Evolutionary conservation across 2,113 vertebrate species (phyloP).

Genomic region (Zosterops pallidus): DNA sequence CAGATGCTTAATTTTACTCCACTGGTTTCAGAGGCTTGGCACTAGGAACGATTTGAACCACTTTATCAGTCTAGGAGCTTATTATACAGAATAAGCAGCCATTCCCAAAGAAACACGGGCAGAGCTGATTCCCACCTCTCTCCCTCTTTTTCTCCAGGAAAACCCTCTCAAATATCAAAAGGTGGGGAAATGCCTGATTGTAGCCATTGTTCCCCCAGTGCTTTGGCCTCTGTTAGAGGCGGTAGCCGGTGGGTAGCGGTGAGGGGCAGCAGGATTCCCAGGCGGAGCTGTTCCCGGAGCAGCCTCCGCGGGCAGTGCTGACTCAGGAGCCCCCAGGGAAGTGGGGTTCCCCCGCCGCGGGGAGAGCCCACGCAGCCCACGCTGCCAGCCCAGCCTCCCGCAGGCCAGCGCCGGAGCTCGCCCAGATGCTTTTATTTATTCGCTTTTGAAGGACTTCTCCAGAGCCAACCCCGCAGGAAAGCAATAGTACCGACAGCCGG

Average conservation of each 20-base stretch:
- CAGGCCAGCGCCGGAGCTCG: background rate
- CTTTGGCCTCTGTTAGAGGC: rapidly evolving
- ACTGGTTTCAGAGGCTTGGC: background rate
- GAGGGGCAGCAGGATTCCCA: background rate
- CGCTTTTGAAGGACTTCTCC: background rate
- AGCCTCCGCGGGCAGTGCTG: background rate
- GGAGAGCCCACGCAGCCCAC: background rate
- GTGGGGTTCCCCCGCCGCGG: background rate
- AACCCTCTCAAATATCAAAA: background rate
- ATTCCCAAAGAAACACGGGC: background rate
- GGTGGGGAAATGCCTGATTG: background rate
- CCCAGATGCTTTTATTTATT: background rate
- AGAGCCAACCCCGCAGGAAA: background rate
- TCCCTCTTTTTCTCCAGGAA: background rate
- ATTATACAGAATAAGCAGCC: background rate
- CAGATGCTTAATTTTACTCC: background rate
- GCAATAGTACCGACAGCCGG: background rate
- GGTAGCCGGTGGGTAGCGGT: background rate
- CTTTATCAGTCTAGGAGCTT: background rate
- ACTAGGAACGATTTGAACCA: background rate
- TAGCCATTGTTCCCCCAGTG: background rate
- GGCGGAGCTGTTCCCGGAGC: background rate
- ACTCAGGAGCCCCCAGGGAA: background rate
- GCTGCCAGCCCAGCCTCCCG: background rate
- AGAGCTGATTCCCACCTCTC: background rate